Conservation (phyloP, 2,888 invertebrate genomes). For the Cacoxenus indagator region DNA sequence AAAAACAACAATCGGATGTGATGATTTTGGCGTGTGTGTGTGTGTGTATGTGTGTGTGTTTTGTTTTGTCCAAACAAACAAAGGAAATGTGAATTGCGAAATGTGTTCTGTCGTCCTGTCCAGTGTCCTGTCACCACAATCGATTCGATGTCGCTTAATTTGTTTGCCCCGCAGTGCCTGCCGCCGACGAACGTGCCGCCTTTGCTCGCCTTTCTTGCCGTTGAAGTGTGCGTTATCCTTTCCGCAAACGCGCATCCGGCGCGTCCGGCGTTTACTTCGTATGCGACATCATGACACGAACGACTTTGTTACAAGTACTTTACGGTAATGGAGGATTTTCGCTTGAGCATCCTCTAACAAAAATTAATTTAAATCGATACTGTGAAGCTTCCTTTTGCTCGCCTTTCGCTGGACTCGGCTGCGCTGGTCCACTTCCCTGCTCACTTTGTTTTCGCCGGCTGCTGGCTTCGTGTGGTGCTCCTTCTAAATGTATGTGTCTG, state of each 20-base stretch:
- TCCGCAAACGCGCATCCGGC: constrained; percentile 17
- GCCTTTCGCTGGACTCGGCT: not conserved
- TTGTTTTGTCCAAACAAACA: not conserved
- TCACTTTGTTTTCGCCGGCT: constrained; percentile 25
- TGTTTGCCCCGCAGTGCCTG: constrained; percentile 55
- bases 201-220: constrained; percentile 30
- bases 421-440: not conserved
- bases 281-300: constrained; percentile 59
- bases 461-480: constrained; percentile 24
- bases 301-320: constrained; percentile 69
- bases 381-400: constrained; percentile 45
- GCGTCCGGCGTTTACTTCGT: constrained; percentile 44
- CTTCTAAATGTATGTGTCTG: constrained; percentile 37
- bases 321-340: constrained; percentile 70
- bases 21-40: not conserved
- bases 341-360: constrained; percentile 70
- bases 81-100: not conserved
- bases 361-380: constrained; percentile 70
- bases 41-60: not conserved
- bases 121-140: constrained; percentile 1
- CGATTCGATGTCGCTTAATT: constrained; percentile 59
- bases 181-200: constrained; percentile 16
- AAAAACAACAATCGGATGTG: not conserved
- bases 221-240: constrained; percentile 26
- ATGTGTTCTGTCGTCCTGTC: not conserved